Evolutionary conservation across 2,113 vertebrate genomes (phyloP).

Genomic region (Istiophorus platypterus): DNA sequence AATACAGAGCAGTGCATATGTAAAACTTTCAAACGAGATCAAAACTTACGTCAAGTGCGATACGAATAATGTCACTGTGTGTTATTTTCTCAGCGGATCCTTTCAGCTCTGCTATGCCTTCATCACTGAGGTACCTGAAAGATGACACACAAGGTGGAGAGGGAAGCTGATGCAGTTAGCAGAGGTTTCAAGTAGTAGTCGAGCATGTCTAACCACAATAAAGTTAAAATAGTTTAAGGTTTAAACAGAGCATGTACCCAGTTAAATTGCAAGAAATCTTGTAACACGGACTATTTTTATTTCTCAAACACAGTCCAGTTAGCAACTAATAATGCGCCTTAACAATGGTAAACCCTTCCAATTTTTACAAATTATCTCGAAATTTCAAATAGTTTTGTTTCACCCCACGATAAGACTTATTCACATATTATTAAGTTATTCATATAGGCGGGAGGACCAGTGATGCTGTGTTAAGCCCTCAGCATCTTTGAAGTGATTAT

Average conservation of each 20-base stretch:
- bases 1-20: neutral
- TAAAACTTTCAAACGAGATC: neutral
- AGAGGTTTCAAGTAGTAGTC: neutral
- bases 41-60: slow-evolving; percentile 95
- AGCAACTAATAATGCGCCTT: neutral
- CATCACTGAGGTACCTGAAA: slow-evolving; percentile 94
- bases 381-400: neutral
- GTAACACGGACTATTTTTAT: neutral
- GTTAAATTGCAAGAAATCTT: neutral
- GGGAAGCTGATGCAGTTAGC: neutral
- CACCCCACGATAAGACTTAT: neutral
- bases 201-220: neutral
- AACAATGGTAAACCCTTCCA: neutral
- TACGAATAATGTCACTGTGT: slow-evolving; percentile 88
- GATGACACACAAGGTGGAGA: slow-evolving; percentile 13
- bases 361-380: neutral
- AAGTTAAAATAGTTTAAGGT: neutral
- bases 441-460: neutral
- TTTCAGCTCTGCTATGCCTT: slow-evolving; percentile 93
- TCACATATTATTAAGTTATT: neutral
- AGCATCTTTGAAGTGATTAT: neutral
- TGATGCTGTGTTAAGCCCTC: neutral
- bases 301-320: neutral
- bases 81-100: slow-evolving; percentile 89
- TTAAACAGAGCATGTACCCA: neutral